A percentile compares a stretch with the other conserved stretches of the same genome.
phyloP scores from a whole-genome alignment of 2,888 invertebrate genomes.

The Sphinx pinastri region DNA sequence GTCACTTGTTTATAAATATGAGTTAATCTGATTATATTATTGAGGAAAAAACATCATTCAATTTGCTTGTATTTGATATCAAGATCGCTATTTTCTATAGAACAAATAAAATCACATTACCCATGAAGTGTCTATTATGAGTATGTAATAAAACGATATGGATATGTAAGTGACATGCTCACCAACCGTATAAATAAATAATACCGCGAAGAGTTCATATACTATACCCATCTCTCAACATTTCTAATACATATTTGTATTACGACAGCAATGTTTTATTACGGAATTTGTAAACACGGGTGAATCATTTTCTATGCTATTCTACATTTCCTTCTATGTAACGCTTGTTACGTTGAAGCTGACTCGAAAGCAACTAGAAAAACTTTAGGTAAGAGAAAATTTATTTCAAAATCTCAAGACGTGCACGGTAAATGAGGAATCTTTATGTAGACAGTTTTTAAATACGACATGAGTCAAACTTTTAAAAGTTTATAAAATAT shows the following conservation, averaged over 20 bases:
- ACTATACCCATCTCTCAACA: not conserved
- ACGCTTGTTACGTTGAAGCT: slow-evolving; percentile 61
- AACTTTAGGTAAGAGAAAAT: slow-evolving; percentile 68
- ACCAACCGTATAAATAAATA: slow-evolving; percentile 12
- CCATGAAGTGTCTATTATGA: not conserved
- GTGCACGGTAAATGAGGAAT: slow-evolving; percentile 61
- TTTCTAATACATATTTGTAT: slow-evolving; percentile 16
- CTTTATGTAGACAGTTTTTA: slow-evolving; percentile 37
- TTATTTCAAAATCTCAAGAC: slow-evolving; percentile 62
- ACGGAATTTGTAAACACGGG: slow-evolving; percentile 43
- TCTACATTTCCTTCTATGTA: slow-evolving; percentile 55
- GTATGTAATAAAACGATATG: slow-evolving; percentile 3
- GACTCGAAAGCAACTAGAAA: slow-evolving; percentile 70
- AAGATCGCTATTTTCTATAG: not conserved
- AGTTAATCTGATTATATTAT: too few species aligned
- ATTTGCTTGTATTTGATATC: not conserved
- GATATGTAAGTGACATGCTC: slow-evolving; percentile 11
- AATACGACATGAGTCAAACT: slow-evolving; percentile 1
- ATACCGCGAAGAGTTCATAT: slow-evolving; percentile 18
- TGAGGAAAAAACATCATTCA: not conserved
- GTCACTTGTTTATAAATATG: too few species aligned
- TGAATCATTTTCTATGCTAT: slow-evolving; percentile 58
- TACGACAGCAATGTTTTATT: slow-evolving; percentile 32
- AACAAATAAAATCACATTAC: not conserved
- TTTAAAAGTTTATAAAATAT: slow-evolving; percentile 12